A percentile compares a stretch with the other conserved stretches of the same genome.
These are phyloP conservation scores for Xiphophorus couchianus DNA, from an alignment of 2,113 vertebrate species.

Conservation along the genomic window DNA sequence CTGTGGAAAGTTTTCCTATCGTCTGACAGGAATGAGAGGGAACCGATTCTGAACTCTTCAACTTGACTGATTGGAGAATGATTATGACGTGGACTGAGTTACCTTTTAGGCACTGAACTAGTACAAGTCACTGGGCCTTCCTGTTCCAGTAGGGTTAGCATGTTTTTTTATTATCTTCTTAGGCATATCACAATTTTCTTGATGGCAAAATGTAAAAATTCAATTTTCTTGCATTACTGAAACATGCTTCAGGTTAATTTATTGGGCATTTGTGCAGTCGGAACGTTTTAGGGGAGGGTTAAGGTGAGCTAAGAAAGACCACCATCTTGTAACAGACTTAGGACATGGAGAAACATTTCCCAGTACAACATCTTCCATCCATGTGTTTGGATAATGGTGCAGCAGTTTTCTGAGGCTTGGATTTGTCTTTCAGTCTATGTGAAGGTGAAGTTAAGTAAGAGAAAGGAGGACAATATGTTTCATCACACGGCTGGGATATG, in stretches of 20 bases:
- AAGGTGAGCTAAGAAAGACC: constrained; percentile 21
- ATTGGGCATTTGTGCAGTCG: constrained; percentile 25
- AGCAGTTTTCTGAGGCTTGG: constrained; percentile 40
- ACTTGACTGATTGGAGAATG: neutral
- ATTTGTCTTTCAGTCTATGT: constrained; percentile 32
- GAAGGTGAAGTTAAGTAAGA: constrained; percentile 32
- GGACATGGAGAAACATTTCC: constrained; percentile 6
- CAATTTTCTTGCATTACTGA: constrained; percentile 33
- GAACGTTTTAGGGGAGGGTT: constrained; percentile 20
- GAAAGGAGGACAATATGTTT: constrained; percentile 37
- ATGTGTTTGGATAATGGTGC: constrained; percentile 42
- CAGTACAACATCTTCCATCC: constrained; percentile 27
- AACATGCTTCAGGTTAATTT: constrained; percentile 64
- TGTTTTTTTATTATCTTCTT: constrained; percentile 1
- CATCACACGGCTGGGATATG: constrained; percentile 40
- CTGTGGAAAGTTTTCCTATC: constrained; percentile 21
- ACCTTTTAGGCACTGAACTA: constrained; percentile 27
- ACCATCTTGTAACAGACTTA: constrained; percentile 4
- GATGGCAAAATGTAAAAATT: constrained; percentile 29
- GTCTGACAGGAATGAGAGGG: constrained; percentile 9
- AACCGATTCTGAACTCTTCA: constrained; percentile 18
- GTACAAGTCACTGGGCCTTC: constrained; percentile 15
- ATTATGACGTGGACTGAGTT: constrained; percentile 16
- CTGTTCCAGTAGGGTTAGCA: neutral
- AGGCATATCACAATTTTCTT: constrained; percentile 18